phyloP scores from a whole-genome alignment of 2,888 invertebrate species.

The Spilosoma lubricipeda region DNA sequence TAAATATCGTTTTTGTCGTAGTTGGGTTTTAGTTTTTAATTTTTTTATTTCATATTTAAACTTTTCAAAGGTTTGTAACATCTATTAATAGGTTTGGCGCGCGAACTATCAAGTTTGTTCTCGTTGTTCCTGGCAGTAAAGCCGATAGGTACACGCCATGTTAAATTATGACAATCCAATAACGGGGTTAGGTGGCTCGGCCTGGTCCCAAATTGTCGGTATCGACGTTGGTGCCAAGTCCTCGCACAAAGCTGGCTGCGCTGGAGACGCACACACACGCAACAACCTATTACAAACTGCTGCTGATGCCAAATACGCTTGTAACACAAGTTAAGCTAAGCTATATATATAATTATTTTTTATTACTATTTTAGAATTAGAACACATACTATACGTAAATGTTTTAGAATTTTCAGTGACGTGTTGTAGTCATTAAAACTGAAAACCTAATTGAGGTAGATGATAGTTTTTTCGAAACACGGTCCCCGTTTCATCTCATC shows the following conservation, averaged over 20 bases:
- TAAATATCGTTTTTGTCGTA: too few relatives aligned
- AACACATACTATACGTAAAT: too few relatives aligned
- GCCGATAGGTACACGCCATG: conserved; percentile 73
- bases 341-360: conserved; percentile 19
- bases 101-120: conserved; percentile 66
- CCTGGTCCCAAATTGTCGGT: conserved; percentile 79
- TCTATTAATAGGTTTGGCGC: conserved; percentile 61
- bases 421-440: not conserved
- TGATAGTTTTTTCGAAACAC: too few relatives aligned
- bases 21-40: too few relatives aligned
- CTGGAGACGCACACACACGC: conserved; percentile 49
- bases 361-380: not conserved
- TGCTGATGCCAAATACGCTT: conserved; percentile 45
- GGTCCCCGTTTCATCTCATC: too few relatives aligned
- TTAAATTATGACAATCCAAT: conserved; percentile 84
- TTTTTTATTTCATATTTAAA: conserved; percentile 10
- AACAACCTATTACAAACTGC: conserved; percentile 30
- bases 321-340: conserved; percentile 23
- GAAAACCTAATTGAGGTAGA: too few relatives aligned
- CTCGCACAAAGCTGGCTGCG: conserved; percentile 60
- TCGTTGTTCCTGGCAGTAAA: conserved; percentile 67
- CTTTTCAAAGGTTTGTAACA: conserved; percentile 39
- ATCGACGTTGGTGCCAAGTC: conserved; percentile 78
- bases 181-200: conserved; percentile 79
- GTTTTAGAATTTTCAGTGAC: not conserved